Percentiles rank a stretch among this genome's conserved stretches.
Evolutionary conservation across 2,113 vertebrate species (phyloP).

Genomic region (Sterna hirundo): DNA sequence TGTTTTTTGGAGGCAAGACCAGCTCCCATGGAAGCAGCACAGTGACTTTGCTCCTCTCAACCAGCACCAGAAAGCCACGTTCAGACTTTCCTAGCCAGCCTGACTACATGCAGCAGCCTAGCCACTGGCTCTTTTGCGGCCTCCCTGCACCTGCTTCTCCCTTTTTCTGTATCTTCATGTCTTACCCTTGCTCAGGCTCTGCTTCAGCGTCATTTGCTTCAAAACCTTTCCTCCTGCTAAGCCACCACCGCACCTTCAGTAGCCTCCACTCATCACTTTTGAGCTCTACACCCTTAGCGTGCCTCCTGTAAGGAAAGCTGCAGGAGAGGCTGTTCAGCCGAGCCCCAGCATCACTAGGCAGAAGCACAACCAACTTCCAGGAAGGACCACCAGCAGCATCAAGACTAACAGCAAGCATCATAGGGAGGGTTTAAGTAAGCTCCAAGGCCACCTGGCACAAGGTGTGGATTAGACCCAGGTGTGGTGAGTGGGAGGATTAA

Average conservation of each 20-base stretch:
- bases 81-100: background rate
- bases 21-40: background rate
- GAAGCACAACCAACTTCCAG: background rate
- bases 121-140: background rate
- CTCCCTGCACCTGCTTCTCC: background rate
- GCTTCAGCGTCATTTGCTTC: background rate
- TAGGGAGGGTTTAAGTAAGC: background rate
- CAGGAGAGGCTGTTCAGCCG: background rate
- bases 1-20: accelerated
- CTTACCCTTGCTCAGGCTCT: background rate
- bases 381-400: background rate
- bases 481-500: background rate
- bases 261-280: background rate
- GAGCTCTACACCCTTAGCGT: accelerated
- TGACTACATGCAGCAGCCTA: accelerated
- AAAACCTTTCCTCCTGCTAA: background rate
- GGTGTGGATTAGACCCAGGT: background rate
- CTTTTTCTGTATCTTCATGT: accelerated
- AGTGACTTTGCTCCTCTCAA: background rate
- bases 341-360: accelerated
- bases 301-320: background rate
- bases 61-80: background rate
- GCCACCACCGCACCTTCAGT: background rate
- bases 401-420: accelerated
- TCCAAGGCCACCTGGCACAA: background rate